Evolutionary conservation across 1,140 invertebrate genomes (phyloP).

Genomic region (Drosophila virilis): DNA sequence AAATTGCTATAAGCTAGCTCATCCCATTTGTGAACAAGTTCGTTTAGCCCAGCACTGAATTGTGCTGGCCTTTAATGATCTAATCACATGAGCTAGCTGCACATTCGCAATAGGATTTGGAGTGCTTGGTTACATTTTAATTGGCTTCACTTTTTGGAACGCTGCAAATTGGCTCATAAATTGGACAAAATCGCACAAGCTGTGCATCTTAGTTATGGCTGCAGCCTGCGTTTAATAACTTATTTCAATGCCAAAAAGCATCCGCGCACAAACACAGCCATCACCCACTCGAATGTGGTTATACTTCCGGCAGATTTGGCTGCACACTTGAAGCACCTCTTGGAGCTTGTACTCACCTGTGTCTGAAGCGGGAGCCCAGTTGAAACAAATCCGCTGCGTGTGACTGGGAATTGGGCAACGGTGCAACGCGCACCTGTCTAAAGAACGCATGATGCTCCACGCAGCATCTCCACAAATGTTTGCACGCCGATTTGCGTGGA

Average conservation of each 20-base stretch:
- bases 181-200: slow-evolving; percentile 29
- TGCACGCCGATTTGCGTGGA: slow-evolving; percentile 96
- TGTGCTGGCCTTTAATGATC: slow-evolving; percentile 67
- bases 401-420: slow-evolving; percentile 85
- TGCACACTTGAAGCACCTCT: slow-evolving; percentile 6
- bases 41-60: slow-evolving; percentile 25
- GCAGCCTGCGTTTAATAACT: slow-evolving; percentile 39
- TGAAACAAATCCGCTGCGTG: slow-evolving; percentile 89
- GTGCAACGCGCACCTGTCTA: slow-evolving; percentile 92
- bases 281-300: slow-evolving; percentile 51
- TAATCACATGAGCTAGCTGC: slow-evolving; percentile 70
- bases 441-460: slow-evolving; percentile 99
- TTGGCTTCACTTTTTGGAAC: slow-evolving; percentile 63
- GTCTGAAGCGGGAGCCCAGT: slow-evolving; percentile 89
- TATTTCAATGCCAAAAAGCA: slow-evolving; percentile 31
- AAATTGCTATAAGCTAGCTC: background rate
- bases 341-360: slow-evolving; percentile 85
- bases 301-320: slow-evolving; percentile 60
- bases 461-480: slow-evolving; percentile 99
- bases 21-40: background rate
- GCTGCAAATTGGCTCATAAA: slow-evolving; percentile 57
- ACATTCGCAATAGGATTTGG: slow-evolving; percentile 48
- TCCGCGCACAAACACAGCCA: background rate
- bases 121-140: slow-evolving; percentile 75
- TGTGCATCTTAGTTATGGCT: slow-evolving; percentile 30